Evolutionary conservation across 2,113 vertebrate genomes (phyloP), one percentile per base, ranked within the genome.

Genomic region (Zosterops lateralis): DNA sequence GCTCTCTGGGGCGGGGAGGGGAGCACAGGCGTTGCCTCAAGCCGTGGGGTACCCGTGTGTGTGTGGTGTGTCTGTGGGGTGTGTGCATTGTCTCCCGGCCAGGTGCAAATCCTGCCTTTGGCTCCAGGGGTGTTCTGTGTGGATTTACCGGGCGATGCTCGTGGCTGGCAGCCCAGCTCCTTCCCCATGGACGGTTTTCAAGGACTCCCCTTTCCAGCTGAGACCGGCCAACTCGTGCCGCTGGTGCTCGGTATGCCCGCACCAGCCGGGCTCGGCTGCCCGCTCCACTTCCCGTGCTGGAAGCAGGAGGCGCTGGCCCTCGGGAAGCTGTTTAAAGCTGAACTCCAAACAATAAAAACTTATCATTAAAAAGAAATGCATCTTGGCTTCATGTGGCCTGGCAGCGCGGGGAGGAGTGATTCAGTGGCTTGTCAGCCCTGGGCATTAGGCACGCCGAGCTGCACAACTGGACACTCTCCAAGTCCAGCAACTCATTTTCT

Each of bases 281-380:
- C 0, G 6, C 54, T 62, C 75, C 12, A 9, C 81, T 85, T 15
- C 3, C 16, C 2, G 5, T 6, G 65, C 50, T 34, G 19, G 61
- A 83, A 94, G 95, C 88, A 9, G 64, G 66, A 58, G 92, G 58
- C 75, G 18, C 42, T 4, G 44, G 56, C 2, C n/a, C 75, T 62
- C 47, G 19, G 85, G 84, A 97, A 96, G 90, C 96, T 89, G 91
- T 94, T 97, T 95, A 83, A 83, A 81, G 93, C 97, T 92, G 95
- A 96, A 95, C 95, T 96, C 97, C 82, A 88, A 96, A 97, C 97
- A 97, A 97, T 96, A 96, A 96, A 96, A 96, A 96, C 97, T 98
- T 96, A 97, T 97, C 98, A 97, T 97, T 97, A 98, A 97, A 97
- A 98, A 97, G 96, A 97, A 97, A 98, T 98, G 96, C 91, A 89